phyloP scores from a whole-genome alignment of 2,888 invertebrate genomes.

The Anthophora plumipes region DNA sequence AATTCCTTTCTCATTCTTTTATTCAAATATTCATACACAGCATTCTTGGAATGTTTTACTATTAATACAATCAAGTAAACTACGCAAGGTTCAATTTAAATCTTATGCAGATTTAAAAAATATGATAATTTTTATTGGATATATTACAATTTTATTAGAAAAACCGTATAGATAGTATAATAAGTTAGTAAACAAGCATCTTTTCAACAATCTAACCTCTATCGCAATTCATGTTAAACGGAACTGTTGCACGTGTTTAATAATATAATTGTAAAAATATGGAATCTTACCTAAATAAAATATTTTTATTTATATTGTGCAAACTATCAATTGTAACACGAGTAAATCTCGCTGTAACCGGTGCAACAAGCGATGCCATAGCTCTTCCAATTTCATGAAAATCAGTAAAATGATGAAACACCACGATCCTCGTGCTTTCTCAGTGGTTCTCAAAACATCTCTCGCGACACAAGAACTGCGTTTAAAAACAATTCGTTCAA shows the following conservation, averaged over 20 bases:
- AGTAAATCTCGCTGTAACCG: conserved; percentile 85
- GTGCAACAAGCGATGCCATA: conserved; percentile 86
- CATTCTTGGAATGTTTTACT: not conserved
- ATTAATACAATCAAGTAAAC: conserved; percentile 6
- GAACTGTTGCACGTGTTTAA: conserved; percentile 17
- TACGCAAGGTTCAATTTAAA: not conserved
- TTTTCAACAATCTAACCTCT: conserved; percentile 75
- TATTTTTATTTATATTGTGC: conserved; percentile 83
- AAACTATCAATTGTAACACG: conserved; percentile 86
- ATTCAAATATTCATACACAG: not conserved
- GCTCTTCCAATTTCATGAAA: conserved; percentile 48
- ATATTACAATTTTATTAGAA: not conserved
- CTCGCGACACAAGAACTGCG: conserved; percentile 2
- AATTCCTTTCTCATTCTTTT: not conserved
- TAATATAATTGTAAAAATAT: conserved; percentile 14
- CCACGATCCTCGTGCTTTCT: conserved; percentile 58
- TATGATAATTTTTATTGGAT: not conserved
- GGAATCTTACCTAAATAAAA: conserved; percentile 85
- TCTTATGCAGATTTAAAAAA: not conserved
- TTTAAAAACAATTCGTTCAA: not conserved
- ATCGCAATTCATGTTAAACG: conserved; percentile 18
- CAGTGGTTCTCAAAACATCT: conserved; percentile 63
- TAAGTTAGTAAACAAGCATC: conserved; percentile 47
- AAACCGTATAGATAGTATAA: not conserved
- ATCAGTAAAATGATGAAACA: conserved; percentile 63